A percentile compares a stretch with the other conserved stretches of the same genome.
Evolutionary conservation across 1,140 invertebrate species (phyloP).

Genomic region (Platyscapa corneri): DNA sequence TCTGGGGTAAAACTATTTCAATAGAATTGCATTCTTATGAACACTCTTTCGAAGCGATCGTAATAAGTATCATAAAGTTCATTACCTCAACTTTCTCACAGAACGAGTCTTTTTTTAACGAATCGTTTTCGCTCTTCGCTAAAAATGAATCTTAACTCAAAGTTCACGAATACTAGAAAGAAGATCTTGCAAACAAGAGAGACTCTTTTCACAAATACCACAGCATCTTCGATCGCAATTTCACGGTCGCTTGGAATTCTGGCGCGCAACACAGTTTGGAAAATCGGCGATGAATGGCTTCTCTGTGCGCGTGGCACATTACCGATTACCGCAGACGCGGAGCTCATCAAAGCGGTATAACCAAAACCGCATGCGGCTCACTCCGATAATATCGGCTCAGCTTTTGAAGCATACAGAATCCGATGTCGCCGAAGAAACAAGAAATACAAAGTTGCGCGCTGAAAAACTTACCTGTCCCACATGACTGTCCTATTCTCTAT

Average conservation of each 20-base stretch:
- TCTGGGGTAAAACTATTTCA: too few species aligned
- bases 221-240: conserved; percentile 40
- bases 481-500: neutral
- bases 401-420: conserved; percentile 20
- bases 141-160: neutral
- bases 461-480: neutral
- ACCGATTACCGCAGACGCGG: neutral
- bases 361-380: conserved; percentile 66
- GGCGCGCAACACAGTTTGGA: neutral
- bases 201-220: neutral
- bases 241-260: conserved; percentile 44
- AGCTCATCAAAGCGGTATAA: conserved; percentile 53
- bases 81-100: too few species aligned
- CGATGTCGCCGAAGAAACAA: neutral
- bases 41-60: too few species aligned
- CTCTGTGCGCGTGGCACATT: neutral
- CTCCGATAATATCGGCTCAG: neutral
- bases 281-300: conserved; percentile 13
- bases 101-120: too few species aligned
- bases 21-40: too few species aligned
- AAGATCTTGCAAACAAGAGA: neutral
- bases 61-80: too few species aligned
- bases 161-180: neutral
- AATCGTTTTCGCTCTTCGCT: neutral
- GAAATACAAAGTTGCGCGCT: neutral